Conservation (phyloP, 1,140 invertebrate species). For the Cyrtorhinus lividipennis region DNA sequence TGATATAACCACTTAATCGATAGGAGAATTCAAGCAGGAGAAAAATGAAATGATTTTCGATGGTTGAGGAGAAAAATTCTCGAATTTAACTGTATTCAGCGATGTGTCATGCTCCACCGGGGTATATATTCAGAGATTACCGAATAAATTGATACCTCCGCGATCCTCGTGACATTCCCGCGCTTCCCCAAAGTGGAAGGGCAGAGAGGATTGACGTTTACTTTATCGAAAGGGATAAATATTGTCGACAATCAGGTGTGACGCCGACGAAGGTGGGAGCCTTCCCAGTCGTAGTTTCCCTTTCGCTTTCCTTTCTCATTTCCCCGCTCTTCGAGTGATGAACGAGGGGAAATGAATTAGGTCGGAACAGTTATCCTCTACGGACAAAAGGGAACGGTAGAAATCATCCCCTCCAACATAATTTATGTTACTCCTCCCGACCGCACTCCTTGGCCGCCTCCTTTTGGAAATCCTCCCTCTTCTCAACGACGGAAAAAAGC, state of each 20-base stretch:
- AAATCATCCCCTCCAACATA: not conserved
- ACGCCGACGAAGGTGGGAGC: no score
- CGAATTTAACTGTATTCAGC: no score
- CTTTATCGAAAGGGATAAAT: not conserved
- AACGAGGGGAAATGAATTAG: not conserved
- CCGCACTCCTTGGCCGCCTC: not conserved
- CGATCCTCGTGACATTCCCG: no score
- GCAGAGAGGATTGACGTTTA: not conserved
- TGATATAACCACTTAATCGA: no score
- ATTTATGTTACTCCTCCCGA: not conserved
- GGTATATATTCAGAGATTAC: no score
- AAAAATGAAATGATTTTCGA: no score
- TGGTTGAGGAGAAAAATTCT: no score
- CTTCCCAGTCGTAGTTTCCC: no score
- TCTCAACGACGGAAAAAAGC: not conserved
- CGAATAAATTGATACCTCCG: no score
- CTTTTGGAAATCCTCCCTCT: not conserved
- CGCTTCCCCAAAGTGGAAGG: not conserved
- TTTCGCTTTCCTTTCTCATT: no score
- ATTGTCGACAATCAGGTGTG: not conserved
- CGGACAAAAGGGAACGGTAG: constrained; percentile 2
- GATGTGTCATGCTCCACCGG: no score
- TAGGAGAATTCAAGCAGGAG: no score
- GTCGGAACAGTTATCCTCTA: constrained; percentile 5
- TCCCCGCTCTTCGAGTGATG: not conserved